A percentile compares a stretch with the other conserved stretches of the same genome.
Evolutionary conservation across 1,140 invertebrate genomes (phyloP).

Genomic region (Agraylea sexmaculata): DNA sequence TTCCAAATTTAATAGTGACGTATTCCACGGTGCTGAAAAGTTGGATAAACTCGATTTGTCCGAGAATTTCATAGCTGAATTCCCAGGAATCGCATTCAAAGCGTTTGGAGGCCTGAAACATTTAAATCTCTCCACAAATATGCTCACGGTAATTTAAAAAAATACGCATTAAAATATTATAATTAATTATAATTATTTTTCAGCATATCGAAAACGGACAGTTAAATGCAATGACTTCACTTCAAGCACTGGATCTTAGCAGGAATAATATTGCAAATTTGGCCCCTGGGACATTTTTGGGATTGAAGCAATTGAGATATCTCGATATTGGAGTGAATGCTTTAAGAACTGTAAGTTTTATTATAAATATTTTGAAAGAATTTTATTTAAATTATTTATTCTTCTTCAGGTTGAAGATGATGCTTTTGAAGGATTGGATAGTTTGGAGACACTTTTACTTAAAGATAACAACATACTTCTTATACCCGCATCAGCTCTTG

Average conservation of each 20-base stretch:
- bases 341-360: constrained; percentile 60
- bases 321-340: constrained; percentile 78
- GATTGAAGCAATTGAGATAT: constrained; percentile 53
- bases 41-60: constrained; percentile 70
- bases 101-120: constrained; percentile 53
- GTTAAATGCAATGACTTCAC: constrained; percentile 46
- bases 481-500: constrained; percentile 67
- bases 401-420: constrained; percentile 69
- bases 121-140: constrained; percentile 71
- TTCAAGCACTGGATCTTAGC: constrained; percentile 71
- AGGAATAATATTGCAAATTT: constrained; percentile 74
- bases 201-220: constrained; percentile 53
- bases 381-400: constrained; percentile 4
- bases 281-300: constrained; percentile 65
- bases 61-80: constrained; percentile 70
- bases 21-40: constrained; percentile 62
- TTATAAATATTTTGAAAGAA: constrained; percentile 1
- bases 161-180: no score
- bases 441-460: constrained; percentile 65
- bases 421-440: constrained; percentile 67
- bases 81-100: constrained; percentile 66
- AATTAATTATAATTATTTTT: constrained; percentile 19
- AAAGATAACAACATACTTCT: constrained; percentile 79
- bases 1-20: constrained; percentile 65
- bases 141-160: constrained; percentile 53